Evolutionary conservation across 2,797 vertebrate species (phyloP).

Genomic region (Gymnopithys bicolor): DNA sequence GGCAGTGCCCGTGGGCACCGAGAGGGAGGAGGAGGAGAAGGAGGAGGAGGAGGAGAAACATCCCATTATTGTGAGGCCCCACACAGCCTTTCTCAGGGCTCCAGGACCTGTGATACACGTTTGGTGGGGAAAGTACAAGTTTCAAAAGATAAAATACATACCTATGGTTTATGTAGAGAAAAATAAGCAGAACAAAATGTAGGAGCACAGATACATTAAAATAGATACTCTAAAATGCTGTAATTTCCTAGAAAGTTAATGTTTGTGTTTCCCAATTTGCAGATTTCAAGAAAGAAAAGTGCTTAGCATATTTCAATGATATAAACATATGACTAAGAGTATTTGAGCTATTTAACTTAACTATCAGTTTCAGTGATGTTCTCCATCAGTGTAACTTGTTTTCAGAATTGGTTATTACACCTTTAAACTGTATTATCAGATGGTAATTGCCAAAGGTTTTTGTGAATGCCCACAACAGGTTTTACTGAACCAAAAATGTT

Average conservation of each 20-base stretch:
- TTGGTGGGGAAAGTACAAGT: too few species aligned
- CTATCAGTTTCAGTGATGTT: neutral
- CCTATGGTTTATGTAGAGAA: neutral
- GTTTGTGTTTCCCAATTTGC: neutral
- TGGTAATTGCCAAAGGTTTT: neutral
- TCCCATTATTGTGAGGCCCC: accelerated
- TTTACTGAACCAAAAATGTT: neutral
- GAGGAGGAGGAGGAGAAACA: too few species aligned
- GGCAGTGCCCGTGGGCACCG: accelerated
- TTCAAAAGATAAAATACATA: neutral
- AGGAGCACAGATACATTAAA: neutral
- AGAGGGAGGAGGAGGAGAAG: neutral
- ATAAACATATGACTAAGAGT: neutral
- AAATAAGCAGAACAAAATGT: neutral
- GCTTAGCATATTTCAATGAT: neutral
- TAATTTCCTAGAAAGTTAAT: neutral
- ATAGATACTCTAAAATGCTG: neutral
- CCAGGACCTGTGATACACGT: neutral
- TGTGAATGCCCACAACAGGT: neutral
- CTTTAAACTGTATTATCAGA: neutral
- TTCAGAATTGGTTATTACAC: neutral
- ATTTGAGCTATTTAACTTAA: neutral
- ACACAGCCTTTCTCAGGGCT: accelerated
- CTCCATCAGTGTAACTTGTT: neutral
- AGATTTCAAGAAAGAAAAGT: neutral